Percentiles rank a stretch among this genome's conserved stretches.
phyloP scores from a whole-genome alignment of 2,888 invertebrate genomes.

The Drosophila sordidapex region DNA sequence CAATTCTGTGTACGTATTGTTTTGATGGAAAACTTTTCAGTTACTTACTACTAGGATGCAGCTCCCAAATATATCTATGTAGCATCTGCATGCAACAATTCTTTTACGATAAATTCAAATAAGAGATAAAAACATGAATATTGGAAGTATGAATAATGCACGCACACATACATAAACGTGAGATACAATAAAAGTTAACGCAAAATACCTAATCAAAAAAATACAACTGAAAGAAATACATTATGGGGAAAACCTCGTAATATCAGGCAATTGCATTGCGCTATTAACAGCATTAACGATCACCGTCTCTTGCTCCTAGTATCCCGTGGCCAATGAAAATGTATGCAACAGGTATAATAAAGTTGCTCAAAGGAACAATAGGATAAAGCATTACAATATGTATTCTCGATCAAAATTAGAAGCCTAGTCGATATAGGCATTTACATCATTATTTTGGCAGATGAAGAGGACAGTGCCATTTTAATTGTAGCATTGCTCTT shows the following conservation, averaged over 20 bases:
- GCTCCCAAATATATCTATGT: background rate
- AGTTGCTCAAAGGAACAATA: background rate
- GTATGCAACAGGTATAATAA: slow-evolving; percentile 1
- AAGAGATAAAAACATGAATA: background rate
- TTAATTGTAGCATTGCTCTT: background rate
- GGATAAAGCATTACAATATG: background rate
- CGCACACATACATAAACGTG: slow-evolving; percentile 8
- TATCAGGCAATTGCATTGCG: background rate
- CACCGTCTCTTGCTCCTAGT: slow-evolving; percentile 1
- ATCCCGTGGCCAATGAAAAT: background rate
- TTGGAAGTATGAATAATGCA: slow-evolving; percentile 2
- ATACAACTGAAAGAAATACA: background rate
- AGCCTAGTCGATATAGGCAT: background rate
- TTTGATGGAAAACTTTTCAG: background rate
- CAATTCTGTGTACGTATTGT: slow-evolving; percentile 2
- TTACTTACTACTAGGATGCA: background rate
- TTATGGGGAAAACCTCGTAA: background rate
- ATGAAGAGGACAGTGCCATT: background rate
- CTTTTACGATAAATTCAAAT: background rate
- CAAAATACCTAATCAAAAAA: background rate
- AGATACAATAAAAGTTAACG: background rate
- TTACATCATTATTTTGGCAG: background rate
- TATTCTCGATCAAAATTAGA: background rate
- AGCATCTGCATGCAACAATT: background rate
- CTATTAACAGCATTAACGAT: background rate